Evolutionary conservation across 2,113 vertebrate genomes (phyloP).

Genomic region (Apus apus): DNA sequence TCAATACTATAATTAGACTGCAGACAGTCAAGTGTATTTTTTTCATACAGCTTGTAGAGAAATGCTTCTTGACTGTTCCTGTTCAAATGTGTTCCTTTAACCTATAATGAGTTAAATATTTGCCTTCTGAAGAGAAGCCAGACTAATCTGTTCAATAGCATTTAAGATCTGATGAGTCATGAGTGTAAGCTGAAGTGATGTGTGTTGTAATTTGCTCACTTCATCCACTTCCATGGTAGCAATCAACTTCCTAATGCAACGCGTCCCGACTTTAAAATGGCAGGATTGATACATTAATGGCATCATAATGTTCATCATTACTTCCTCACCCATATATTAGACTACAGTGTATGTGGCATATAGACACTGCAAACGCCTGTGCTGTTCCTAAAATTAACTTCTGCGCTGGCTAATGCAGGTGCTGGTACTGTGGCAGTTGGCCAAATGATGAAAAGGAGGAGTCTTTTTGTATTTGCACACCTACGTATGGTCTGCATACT

Average conservation of each 20-base stretch:
- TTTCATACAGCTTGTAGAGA: background rate
- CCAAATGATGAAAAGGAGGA: background rate
- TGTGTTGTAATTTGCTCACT: background rate
- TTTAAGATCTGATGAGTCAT: background rate
- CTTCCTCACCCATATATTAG: background rate
- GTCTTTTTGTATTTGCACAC: background rate
- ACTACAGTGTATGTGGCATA: fast-evolving
- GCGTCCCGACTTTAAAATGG: background rate
- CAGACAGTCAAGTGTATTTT: background rate
- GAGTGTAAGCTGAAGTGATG: background rate
- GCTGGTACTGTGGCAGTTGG: background rate
- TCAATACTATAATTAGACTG: background rate
- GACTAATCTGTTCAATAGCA: background rate
- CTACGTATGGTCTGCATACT: background rate
- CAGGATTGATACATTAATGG: background rate
- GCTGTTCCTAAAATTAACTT: background rate
- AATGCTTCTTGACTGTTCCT: background rate
- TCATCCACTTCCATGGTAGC: background rate
- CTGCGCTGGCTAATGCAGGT: background rate
- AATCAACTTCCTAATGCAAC: background rate
- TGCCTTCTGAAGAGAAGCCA: background rate
- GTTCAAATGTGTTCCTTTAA: background rate
- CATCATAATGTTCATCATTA: background rate
- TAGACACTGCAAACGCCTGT: background rate
- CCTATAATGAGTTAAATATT: background rate